Evolutionary conservation across 2,888 invertebrate genomes (phyloP).

Genomic region (Tetragonisca angustula): DNA sequence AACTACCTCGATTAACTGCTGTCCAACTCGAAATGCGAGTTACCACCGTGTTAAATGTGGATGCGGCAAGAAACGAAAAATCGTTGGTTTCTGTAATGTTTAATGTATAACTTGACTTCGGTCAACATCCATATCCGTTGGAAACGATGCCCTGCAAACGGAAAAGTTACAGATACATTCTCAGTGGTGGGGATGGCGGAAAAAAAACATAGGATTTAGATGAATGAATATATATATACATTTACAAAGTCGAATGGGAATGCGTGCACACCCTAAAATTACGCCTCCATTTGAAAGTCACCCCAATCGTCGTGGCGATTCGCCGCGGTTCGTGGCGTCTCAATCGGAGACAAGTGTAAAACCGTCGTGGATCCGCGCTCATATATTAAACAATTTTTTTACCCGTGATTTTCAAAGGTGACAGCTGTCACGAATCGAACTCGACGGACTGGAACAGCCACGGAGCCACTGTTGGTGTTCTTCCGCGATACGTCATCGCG

Average conservation of each 20-base stretch:
- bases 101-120: background rate
- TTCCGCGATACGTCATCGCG: background rate
- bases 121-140: too few species aligned
- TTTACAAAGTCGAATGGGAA: slow-evolving; percentile 58
- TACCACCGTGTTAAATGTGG: background rate
- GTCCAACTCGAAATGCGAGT: slow-evolving; percentile 39
- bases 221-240: slow-evolving; percentile 38
- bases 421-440: slow-evolving; percentile 79
- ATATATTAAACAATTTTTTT: slow-evolving; percentile 75
- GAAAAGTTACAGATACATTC: slow-evolving; percentile 28
- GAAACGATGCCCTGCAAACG: background rate
- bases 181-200: background rate
- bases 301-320: slow-evolving; percentile 78
- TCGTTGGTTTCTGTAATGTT: background rate
- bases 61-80: background rate
- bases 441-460: slow-evolving; percentile 79
- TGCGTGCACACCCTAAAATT: slow-evolving; percentile 72
- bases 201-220: slow-evolving; percentile 57
- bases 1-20: slow-evolving; percentile 46
- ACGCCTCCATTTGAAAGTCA: slow-evolving; percentile 76
- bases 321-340: slow-evolving; percentile 72
- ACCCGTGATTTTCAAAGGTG: slow-evolving; percentile 80
- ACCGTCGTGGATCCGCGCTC: slow-evolving; percentile 58
- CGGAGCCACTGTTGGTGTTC: background rate
- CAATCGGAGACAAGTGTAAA: slow-evolving; percentile 69